Percentiles rank a stretch among this genome's conserved stretches.
Conservation (phyloP, 2,797 vertebrate species). For the Florisuga fusca region DNA sequence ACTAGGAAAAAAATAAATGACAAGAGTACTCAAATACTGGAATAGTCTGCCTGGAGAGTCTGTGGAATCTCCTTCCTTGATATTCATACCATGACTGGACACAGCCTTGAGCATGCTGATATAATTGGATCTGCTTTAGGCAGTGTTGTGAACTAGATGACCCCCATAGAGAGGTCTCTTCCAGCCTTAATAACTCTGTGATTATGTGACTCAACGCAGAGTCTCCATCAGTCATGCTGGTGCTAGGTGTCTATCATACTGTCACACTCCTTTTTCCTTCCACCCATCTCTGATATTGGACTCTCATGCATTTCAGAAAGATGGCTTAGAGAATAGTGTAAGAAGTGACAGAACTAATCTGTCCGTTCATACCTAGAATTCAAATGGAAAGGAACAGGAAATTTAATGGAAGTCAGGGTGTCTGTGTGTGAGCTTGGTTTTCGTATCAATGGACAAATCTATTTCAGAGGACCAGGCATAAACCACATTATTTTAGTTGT, state of each 20-base stretch:
- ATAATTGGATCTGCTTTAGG: background rate
- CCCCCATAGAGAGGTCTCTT: background rate
- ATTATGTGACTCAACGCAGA: background rate
- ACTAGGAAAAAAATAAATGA: background rate
- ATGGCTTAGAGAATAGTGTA: background rate
- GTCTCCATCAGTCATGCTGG: background rate
- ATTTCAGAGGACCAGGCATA: background rate
- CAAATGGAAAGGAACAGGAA: background rate
- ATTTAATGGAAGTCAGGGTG: background rate
- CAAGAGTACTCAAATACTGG: accelerated
- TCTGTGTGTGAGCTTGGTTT: background rate
- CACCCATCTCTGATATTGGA: background rate
- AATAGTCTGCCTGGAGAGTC: background rate
- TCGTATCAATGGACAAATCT: background rate
- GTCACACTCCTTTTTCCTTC: background rate
- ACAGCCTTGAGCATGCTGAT: background rate
- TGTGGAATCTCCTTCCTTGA: background rate
- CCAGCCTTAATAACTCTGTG: background rate
- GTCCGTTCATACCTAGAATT: background rate
- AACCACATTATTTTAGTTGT: background rate
- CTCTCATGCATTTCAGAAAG: background rate
- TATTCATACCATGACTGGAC: background rate
- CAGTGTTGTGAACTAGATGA: background rate
- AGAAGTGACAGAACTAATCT: background rate
- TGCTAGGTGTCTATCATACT: background rate